Evolutionary conservation across 1,140 invertebrate species (phyloP), one percentile per base, ranked within the genome.

Genomic region (Andricus grossulariae): DNA sequence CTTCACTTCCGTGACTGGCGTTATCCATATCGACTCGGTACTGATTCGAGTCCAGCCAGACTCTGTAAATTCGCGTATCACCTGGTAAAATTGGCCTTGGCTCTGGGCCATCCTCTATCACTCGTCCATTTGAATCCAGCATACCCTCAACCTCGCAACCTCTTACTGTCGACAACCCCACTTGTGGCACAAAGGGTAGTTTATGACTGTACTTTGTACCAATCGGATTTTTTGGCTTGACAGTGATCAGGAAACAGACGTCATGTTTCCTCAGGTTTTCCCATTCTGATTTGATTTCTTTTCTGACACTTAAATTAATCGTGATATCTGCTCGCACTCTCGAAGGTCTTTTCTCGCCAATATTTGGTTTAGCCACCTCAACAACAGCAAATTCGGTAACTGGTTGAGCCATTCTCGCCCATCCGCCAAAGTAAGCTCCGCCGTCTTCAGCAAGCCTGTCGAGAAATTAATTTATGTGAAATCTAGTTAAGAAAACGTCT

Each of bases 141-240:
- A 99, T 98, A 16, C 99, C 99, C 92, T 99, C 98, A 25, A 99
- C 95, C 92, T 99, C 99, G 92, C 99, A 99, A 0, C 99, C 99
- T 52, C 99, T 93, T 0, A 99, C 97, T 88, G 95, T 97, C 0
- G 94, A 94, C 66, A 99, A 92, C 2, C 98, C 98, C 51, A 98
- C 97, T 93, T 99, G 97, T 1, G 96, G 94, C 60, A 97, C 93
- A 88, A 99, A 98, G 11, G 97, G 95, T 60, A 95, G 91, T 80
- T 96, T 94, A 80, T 95, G 94, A 86, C 96, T 95, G 85, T 96
- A 97, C 87, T 95, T 95, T 0, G 96, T 96, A 73, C 97, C 97
- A 77, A 97, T 96, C 2, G 95, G 92, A 85, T 95, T 94, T 8
- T 93, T 94, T 0, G 98, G 97, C 78, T 96, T 94, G 0, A 99